Percentiles rank a stretch among this genome's conserved stretches.
Evolutionary conservation across 2,888 invertebrate species (phyloP).

Genomic region (Asteroscopus sphinx): DNA sequence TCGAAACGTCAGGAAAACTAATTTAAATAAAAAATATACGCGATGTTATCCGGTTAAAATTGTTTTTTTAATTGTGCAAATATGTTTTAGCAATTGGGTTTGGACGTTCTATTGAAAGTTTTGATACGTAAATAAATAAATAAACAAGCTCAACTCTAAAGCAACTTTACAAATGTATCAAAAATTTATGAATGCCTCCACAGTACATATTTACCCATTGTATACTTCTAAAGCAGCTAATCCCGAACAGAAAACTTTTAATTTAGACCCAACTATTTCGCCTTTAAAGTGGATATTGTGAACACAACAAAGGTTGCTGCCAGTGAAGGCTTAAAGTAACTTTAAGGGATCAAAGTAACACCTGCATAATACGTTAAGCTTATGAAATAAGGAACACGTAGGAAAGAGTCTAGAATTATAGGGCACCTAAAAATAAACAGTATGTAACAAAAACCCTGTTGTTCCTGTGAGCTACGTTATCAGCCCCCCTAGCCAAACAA

Average conservation of each 20-base stretch:
- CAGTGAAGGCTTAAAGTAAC: slow-evolving; percentile 29
- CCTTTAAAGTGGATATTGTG: slow-evolving; percentile 30
- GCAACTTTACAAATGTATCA: slow-evolving; percentile 9
- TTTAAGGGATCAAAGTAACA: slow-evolving; percentile 33
- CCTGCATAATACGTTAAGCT: slow-evolving; percentile 31
- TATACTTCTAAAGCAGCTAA: slow-evolving; percentile 22
- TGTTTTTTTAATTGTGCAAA: too few species aligned
- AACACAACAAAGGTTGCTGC: slow-evolving; percentile 47
- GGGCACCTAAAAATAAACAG: too few species aligned
- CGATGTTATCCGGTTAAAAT: too few species aligned
- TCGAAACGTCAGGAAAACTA: too few species aligned
- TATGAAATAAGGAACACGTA: slow-evolving; percentile 18
- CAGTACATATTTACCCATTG: slow-evolving; percentile 27
- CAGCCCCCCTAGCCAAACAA: too few species aligned
- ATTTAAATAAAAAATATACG: too few species aligned
- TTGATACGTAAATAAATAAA: too few species aligned
- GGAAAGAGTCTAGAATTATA: too few species aligned
- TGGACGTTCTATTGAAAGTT: too few species aligned
- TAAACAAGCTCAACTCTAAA: background rate
- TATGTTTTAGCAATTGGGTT: too few species aligned
- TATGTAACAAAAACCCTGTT: too few species aligned
- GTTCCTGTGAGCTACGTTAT: too few species aligned
- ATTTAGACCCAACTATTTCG: slow-evolving; percentile 34
- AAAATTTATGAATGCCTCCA: slow-evolving; percentile 9
- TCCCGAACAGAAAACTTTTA: slow-evolving; percentile 33